phyloP scores from a whole-genome alignment of 2,113 vertebrate species.

The Thamnophis sirtalis region DNA sequence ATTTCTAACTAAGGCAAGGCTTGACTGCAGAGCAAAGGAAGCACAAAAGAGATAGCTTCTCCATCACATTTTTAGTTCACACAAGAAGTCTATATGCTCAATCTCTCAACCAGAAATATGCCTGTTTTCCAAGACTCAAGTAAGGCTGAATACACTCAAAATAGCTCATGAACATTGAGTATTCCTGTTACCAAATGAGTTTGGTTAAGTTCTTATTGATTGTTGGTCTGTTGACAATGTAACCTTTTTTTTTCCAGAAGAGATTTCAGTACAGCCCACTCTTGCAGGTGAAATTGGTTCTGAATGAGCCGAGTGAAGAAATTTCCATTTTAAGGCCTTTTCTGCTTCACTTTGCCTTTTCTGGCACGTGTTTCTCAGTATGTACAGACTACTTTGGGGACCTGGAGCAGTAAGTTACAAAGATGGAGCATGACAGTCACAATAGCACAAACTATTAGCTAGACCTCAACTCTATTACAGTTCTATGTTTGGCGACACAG shows the following conservation, averaged over 20 bases:
- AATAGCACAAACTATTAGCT: constrained; percentile 86
- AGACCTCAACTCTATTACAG: constrained; percentile 83
- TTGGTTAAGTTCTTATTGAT: neutral
- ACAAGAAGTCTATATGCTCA: neutral
- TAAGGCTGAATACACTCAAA: neutral
- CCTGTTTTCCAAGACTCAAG: neutral
- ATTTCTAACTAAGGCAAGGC: neutral
- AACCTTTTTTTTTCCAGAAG: constrained; percentile 3
- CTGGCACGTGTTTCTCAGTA: constrained; percentile 62
- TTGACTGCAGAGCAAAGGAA: neutral
- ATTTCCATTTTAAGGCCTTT: constrained; percentile 66
- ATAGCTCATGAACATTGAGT: neutral
- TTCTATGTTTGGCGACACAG: constrained; percentile 80
- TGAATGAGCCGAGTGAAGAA: constrained; percentile 59
- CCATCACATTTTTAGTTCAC: neutral
- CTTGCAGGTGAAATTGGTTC: constrained; percentile 44
- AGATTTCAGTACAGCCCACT: constrained; percentile 41
- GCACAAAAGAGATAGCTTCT: neutral
- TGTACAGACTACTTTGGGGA: constrained; percentile 75
- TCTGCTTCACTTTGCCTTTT: constrained; percentile 68
- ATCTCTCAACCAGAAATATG: neutral
- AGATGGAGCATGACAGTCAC: constrained; percentile 88
- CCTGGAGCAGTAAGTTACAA: constrained; percentile 82
- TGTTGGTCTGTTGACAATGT: neutral
- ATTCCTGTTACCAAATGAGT: neutral